Evolutionary conservation across 2,888 invertebrate genomes (phyloP).

Genomic region (Lithosia quadra): DNA sequence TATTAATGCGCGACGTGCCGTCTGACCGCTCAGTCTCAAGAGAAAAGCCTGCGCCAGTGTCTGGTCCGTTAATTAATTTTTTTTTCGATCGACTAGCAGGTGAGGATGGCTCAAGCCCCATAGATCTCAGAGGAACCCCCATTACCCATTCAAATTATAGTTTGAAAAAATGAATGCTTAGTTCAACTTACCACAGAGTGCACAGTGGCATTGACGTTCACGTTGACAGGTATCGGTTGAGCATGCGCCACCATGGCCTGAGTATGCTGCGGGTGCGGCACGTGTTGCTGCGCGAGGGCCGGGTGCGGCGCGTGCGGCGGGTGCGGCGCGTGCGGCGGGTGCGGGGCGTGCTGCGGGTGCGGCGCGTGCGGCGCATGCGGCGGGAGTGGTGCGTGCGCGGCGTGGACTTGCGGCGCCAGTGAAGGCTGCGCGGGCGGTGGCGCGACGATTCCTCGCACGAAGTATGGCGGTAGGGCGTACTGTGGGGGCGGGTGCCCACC

Average conservation of each 20-base stretch:
- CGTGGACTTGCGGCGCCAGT: not conserved
- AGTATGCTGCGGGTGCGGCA: conserved; percentile 53
- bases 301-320: conserved; percentile 65
- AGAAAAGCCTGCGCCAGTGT: too few relatives aligned
- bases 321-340: conserved; percentile 64
- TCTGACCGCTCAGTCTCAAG: too few relatives aligned
- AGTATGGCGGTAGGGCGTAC: conserved; percentile 85
- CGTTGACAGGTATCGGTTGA: conserved; percentile 58
- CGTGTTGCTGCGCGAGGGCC: conserved; percentile 50
- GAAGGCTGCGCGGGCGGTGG: conserved; percentile 57
- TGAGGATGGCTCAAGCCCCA: not conserved
- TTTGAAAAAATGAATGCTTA: not conserved
- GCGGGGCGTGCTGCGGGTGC: conserved; percentile 46
- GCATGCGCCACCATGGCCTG: conserved; percentile 45
- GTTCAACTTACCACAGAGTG: conserved; percentile 55
- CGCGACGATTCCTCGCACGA: conserved; percentile 78
- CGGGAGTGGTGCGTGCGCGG: conserved; percentile 5
- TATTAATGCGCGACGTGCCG: too few relatives aligned
- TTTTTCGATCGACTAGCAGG: not conserved
- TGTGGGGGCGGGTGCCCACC: conserved; percentile 84
- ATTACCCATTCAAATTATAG: too few relatives aligned
- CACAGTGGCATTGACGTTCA: conserved; percentile 62
- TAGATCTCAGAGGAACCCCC: too few relatives aligned
- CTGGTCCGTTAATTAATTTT: too few relatives aligned
- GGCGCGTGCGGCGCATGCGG: conserved; percentile 46